Evolutionary conservation across 2,797 vertebrate species (phyloP).

Genomic region (Rhinogobio ventralis): DNA sequence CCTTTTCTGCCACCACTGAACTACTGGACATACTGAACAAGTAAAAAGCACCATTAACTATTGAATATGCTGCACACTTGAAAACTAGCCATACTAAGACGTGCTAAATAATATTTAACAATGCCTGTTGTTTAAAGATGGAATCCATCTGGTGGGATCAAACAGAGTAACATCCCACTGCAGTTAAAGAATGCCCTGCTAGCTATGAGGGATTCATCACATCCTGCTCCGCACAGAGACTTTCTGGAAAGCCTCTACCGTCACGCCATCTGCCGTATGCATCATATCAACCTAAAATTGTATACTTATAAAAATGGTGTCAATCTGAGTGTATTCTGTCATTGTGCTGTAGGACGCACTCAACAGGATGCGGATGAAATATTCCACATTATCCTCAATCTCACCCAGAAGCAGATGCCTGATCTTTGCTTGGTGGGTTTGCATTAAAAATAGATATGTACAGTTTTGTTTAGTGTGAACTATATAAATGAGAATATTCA

Average conservation of each 20-base stretch:
- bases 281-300: neutral
- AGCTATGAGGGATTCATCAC: slow-evolving; percentile 62
- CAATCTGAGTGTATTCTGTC: neutral
- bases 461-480: neutral
- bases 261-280: slow-evolving; percentile 66
- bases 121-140: slow-evolving; percentile 67
- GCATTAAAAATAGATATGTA: neutral
- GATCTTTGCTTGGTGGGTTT: slow-evolving; percentile 69
- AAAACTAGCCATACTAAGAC: neutral
- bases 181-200: slow-evolving; percentile 68
- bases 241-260: slow-evolving; percentile 75
- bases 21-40: slow-evolving; percentile 66
- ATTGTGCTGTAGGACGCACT: slow-evolving; percentile 58
- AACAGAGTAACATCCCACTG: slow-evolving; percentile 59
- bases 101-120: neutral
- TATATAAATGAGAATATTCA: neutral
- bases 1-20: slow-evolving; percentile 76
- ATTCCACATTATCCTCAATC: slow-evolving; percentile 75
- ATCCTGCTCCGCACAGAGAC: slow-evolving; percentile 55
- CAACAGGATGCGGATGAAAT: slow-evolving; percentile 81
- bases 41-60: slow-evolving; percentile 61
- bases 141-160: slow-evolving; percentile 37
- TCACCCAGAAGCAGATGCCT: slow-evolving; percentile 71
- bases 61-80: neutral
- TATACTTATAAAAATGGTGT: neutral